phyloP scores from a whole-genome alignment of 2,797 vertebrate genomes.

The Ciconia nigra region DNA sequence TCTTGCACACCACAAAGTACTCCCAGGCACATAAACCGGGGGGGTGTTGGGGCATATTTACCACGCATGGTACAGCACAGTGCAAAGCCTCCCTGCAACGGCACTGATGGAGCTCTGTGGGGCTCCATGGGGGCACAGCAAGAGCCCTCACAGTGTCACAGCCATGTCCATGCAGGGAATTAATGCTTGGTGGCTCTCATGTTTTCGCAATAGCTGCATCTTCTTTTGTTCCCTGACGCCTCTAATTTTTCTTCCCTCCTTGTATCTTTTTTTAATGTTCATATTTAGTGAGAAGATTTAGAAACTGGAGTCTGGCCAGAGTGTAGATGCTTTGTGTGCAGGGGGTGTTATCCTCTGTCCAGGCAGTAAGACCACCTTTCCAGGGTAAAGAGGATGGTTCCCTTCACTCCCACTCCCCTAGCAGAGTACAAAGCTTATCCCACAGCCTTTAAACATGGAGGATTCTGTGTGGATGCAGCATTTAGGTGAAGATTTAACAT shows the following conservation, averaged over 20 bases:
- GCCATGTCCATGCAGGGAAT: neutral
- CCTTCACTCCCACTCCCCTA: neutral
- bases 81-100: neutral
- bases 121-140: neutral
- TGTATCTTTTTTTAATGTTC: neutral
- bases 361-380: neutral
- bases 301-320: neutral
- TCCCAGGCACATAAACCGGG: fast-evolving
- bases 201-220: neutral
- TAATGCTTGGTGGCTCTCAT: neutral
- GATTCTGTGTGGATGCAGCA: neutral
- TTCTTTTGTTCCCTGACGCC: neutral
- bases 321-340: neutral
- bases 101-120: neutral
- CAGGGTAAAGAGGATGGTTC: neutral
- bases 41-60: neutral
- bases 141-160: neutral
- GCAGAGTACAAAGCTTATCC: neutral
- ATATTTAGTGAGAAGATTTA: neutral
- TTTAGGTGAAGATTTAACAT: neutral
- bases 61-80: fast-evolving
- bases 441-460: neutral
- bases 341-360: neutral
- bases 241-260: neutral
- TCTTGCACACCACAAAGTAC: neutral